A percentile compares a stretch with the other conserved stretches of the same genome.
These are phyloP conservation scores for Epirrita christyi DNA, from an alignment of 2,888 invertebrate species.

Conservation along the genomic window DNA sequence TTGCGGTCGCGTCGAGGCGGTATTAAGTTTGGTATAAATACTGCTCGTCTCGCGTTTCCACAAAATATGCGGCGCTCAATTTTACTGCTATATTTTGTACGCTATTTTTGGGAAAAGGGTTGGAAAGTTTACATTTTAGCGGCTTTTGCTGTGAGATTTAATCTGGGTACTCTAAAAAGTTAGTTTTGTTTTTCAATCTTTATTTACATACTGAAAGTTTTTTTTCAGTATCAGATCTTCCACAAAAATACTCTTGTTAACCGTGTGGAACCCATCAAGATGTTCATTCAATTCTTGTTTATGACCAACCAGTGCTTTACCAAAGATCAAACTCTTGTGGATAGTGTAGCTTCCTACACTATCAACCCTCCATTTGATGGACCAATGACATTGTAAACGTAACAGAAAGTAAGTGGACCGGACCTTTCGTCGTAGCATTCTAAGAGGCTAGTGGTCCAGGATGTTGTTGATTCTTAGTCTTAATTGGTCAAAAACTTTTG, in stretches of 20 bases:
- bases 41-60: conserved; percentile 28
- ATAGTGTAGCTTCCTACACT: too few species aligned
- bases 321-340: too few species aligned
- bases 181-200: neutral
- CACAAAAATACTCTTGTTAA: too few species aligned
- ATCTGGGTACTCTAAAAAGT: neutral
- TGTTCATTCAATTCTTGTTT: too few species aligned
- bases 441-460: too few species aligned
- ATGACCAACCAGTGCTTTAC: too few species aligned
- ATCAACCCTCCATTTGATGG: too few species aligned
- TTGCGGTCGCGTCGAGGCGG: conserved; percentile 66
- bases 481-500: too few species aligned
- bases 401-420: too few species aligned
- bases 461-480: too few species aligned
- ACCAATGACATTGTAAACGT: neutral
- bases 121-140: conserved; percentile 11
- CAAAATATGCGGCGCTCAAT: conserved; percentile 49
- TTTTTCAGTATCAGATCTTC: neutral
- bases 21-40: conserved; percentile 66
- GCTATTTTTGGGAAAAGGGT: conserved; percentile 21
- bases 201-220: neutral
- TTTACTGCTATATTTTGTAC: conserved; percentile 44
- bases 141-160: conserved; percentile 1
- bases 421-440: too few species aligned
- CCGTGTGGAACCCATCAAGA: too few species aligned